A percentile compares a stretch with the other conserved stretches of the same genome.
phyloP scores from a whole-genome alignment of 2,888 invertebrate genomes.

The Gymnoscelis rufifasciata region DNA sequence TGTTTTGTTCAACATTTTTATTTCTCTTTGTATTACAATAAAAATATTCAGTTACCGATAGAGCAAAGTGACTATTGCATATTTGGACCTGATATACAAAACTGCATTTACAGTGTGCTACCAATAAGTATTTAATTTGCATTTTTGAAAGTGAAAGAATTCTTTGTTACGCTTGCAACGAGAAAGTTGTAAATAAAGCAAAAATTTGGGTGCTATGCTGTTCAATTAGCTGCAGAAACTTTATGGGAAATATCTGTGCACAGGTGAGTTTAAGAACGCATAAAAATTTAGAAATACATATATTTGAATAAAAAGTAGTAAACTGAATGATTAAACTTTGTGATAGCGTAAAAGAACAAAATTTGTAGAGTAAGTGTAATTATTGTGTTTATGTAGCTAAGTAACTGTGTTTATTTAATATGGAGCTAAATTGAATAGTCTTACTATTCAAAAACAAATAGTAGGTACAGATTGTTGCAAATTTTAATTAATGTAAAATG shows the following conservation, averaged over 20 bases:
- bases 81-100: not conserved
- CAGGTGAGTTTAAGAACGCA: slow-evolving; percentile 38
- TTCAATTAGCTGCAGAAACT: slow-evolving; percentile 25
- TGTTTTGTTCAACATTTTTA: slow-evolving; percentile 16
- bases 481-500: no score
- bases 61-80: not conserved
- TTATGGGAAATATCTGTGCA: slow-evolving; percentile 43
- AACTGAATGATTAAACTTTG: no score
- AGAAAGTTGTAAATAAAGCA: slow-evolving; percentile 19
- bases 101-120: not conserved
- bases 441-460: no score
- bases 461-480: no score
- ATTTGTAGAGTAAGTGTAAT: no score
- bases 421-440: no score
- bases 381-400: no score
- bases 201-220: slow-evolving; percentile 20
- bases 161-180: slow-evolving; percentile 17
- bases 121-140: not conserved
- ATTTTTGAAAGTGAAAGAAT: slow-evolving; percentile 21
- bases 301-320: no score
- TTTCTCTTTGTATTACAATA: slow-evolving; percentile 6
- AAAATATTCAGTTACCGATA: slow-evolving; percentile 1
- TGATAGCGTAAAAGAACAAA: no score
- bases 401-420: no score
- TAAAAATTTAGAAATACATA: no score